A percentile compares a stretch with the other conserved stretches of the same genome.
Conservation (phyloP, 2,888 invertebrate genomes). For the Doris montereyensis region DNA sequence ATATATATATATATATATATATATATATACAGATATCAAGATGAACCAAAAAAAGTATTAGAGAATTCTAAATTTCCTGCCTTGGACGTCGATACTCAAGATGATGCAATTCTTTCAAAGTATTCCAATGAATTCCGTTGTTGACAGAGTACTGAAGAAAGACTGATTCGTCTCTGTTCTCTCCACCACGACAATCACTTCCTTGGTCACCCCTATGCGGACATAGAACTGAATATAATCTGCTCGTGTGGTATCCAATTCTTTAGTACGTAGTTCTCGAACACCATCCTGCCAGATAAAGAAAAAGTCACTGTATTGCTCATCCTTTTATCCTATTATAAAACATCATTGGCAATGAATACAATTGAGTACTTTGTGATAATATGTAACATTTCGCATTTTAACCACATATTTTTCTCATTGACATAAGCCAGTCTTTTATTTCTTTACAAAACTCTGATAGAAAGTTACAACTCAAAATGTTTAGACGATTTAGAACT, state of each 20-base stretch:
- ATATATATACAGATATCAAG: no score
- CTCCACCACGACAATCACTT: constrained; percentile 66
- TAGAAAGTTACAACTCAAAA: no score
- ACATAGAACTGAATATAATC: constrained; percentile 71
- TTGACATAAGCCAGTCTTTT: no score
- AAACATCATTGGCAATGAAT: no score
- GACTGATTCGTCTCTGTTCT: constrained; percentile 67
- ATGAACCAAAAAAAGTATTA: neutral
- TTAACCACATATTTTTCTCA: no score
- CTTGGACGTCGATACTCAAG: constrained; percentile 59
- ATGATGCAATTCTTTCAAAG: constrained; percentile 69
- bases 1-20: no score
- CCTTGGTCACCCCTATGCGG: constrained; percentile 55
- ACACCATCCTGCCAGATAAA: constrained; percentile 62
- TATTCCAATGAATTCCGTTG: constrained; percentile 71
- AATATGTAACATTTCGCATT: no score
- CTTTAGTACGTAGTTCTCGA: constrained; percentile 65
- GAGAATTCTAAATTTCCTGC: constrained; percentile 47
- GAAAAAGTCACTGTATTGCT: no score
- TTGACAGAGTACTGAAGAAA: constrained; percentile 71
- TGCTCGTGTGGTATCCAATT: constrained; percentile 63
- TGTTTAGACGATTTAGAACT: no score
- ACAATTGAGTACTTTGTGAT: no score
- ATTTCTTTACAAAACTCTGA: no score
- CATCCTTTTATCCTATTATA: no score